Percentiles rank a stretch among this genome's conserved stretches.
Conservation (phyloP, 2,113 vertebrate genomes). For the Kryptolebias marmoratus region DNA sequence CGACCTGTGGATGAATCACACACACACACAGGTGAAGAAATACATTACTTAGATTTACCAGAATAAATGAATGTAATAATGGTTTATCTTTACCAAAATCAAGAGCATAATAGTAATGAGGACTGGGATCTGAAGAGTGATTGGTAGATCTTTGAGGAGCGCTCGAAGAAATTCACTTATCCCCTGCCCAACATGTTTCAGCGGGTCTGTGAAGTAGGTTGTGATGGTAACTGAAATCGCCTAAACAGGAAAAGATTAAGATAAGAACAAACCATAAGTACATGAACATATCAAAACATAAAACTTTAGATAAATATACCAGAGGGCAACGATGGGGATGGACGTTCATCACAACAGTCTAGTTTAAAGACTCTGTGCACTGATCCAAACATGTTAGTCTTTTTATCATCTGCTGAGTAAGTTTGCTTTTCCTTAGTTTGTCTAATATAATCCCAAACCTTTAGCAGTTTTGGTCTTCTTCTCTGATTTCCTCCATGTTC, state of each 20-base stretch:
- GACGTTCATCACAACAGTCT: no score
- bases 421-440: no score
- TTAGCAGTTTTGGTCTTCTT: no score
- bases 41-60: not conserved
- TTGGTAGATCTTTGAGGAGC: slow-evolving; percentile 90
- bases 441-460: no score
- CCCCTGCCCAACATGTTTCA: slow-evolving; percentile 91
- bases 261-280: not conserved
- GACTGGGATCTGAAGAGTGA: slow-evolving; percentile 88
- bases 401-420: no score
- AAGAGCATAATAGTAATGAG: slow-evolving; percentile 80
- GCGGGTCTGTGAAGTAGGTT: slow-evolving; percentile 90
- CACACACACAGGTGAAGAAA: not conserved
- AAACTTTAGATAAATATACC: no score
- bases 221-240: slow-evolving; percentile 90
- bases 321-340: no score
- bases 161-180: slow-evolving; percentile 90
- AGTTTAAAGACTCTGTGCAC: no score
- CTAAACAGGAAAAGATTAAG: slow-evolving; percentile 46
- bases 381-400: no score
- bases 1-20: slow-evolving; percentile 56
- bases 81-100: slow-evolving; percentile 63
- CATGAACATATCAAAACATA: not conserved
- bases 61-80: not conserved
- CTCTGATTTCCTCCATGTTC: no score